Conservation (phyloP, 2,113 vertebrate genomes). For the Tragelaphus scriptus region DNA sequence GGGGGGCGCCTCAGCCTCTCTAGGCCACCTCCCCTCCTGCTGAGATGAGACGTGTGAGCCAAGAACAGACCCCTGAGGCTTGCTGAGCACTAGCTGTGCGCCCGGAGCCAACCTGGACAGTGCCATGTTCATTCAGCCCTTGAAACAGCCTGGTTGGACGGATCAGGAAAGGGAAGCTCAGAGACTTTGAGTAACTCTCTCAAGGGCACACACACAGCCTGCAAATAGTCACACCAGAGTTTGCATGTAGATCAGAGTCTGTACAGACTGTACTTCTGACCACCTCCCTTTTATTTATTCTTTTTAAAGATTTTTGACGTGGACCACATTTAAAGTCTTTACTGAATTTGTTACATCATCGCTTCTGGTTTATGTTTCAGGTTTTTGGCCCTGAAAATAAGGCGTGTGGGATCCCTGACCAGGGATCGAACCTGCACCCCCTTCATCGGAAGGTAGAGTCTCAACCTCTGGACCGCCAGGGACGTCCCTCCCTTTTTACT, state of each 20-base stretch:
- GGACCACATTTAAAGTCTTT: background rate
- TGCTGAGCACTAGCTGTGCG: rapidly evolving
- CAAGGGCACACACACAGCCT: background rate
- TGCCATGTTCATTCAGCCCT: rapidly evolving
- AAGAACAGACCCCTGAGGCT: background rate
- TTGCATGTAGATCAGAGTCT: rapidly evolving
- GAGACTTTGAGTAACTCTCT: background rate
- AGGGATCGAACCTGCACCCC: background rate
- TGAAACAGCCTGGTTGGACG: rapidly evolving
- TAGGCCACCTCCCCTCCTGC: background rate
- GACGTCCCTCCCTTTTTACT: background rate
- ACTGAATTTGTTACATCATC: background rate
- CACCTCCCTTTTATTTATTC: background rate
- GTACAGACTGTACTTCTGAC: background rate
- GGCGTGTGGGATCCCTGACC: background rate
- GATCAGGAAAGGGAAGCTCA: background rate
- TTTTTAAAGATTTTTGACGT: background rate
- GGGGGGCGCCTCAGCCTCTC: rapidly evolving
- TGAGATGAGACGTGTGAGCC: too few relatives aligned
- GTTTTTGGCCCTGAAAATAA: background rate
- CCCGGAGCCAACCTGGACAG: rapidly evolving
- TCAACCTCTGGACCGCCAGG: background rate
- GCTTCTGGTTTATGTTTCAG: background rate
- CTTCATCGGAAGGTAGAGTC: background rate
- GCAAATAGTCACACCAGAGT: rapidly evolving